These are phyloP conservation scores for Ophion obscuratus DNA, from an alignment of 2,888 invertebrate species.

Conservation along the genomic window DNA sequence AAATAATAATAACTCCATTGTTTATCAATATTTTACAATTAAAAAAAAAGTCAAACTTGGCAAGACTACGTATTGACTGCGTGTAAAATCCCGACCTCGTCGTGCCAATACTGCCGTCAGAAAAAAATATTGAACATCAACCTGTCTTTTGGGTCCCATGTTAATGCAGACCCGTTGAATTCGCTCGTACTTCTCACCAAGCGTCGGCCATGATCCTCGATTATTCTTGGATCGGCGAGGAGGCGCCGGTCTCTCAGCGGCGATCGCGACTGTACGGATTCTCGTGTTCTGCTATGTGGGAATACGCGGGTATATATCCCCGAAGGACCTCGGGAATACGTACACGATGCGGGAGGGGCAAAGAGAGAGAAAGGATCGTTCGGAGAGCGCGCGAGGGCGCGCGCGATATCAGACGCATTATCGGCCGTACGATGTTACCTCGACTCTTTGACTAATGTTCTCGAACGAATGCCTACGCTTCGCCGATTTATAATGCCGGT, in stretches of 20 bases:
- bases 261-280: slow-evolving; percentile 42
- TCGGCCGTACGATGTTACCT: slow-evolving; percentile 82
- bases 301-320: slow-evolving; percentile 29
- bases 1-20: no score
- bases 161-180: background rate
- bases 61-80: no score
- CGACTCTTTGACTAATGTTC: slow-evolving; percentile 84
- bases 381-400: slow-evolving; percentile 66
- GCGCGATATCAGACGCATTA: slow-evolving; percentile 83
- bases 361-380: slow-evolving; percentile 54
- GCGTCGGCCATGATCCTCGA: background rate
- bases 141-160: background rate
- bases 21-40: no score
- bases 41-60: no score
- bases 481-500: slow-evolving; percentile 84
- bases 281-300: slow-evolving; percentile 47
- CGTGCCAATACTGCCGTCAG: no score
- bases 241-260: slow-evolving; percentile 32
- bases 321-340: slow-evolving; percentile 12
- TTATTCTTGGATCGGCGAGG: slow-evolving; percentile 12
- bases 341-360: slow-evolving; percentile 3
- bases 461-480: slow-evolving; percentile 84
- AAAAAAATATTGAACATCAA: background rate
- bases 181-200: background rate
- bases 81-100: no score